Evolutionary conservation across 1,140 invertebrate species (phyloP), one percentile per base, ranked within the genome.

Genomic region (Calliphora vicina): DNA sequence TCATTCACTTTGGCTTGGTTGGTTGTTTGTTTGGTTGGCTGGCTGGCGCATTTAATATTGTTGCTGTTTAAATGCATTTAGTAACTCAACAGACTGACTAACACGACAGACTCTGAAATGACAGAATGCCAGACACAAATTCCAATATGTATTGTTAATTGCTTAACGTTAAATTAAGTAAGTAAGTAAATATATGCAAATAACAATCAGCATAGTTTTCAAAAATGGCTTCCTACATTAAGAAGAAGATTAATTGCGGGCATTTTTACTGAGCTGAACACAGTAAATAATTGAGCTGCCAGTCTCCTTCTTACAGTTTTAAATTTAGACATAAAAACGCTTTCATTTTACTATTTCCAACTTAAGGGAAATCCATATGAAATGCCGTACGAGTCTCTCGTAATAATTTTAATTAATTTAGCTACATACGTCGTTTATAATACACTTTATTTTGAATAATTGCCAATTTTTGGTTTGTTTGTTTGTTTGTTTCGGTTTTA

Each of bases 391-490:
- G 5, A 20, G n/a, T 23, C n/a, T 23, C 23, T 23, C 61, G 61
- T 23, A 23, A 23, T 67, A 23, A 25, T 67, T 67, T 67, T 67
- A 50, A 17, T 50, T 50, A 50, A 50, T 8, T 35, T 8, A 5
- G 10, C 6, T 8, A 35, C 35, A 74, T 17, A n/a, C 35, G 72
- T 26, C 15, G n/a, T n/a, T 35, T 74, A 74, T 74, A 15, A 4
- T n/a, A 13, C 13, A 67, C 9, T 43, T 13, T 43, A 35, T 78
- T 78, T 78, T 78, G 74, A 23, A 78, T 43, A 45, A 26, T 45
- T 78, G 35, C 74, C 74, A 78, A 78, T 43, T 78, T 74, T 78
- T 23, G 50, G n/a, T n/a, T n/a, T n/a, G n/a, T n/a, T 57, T 57
- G 35, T 35, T 35, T 35, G n/a, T 35, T 35, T 8, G 1, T 35